Conservation (phyloP, 2,113 vertebrate genomes). For the Shinisaurus crocodilurus region DNA sequence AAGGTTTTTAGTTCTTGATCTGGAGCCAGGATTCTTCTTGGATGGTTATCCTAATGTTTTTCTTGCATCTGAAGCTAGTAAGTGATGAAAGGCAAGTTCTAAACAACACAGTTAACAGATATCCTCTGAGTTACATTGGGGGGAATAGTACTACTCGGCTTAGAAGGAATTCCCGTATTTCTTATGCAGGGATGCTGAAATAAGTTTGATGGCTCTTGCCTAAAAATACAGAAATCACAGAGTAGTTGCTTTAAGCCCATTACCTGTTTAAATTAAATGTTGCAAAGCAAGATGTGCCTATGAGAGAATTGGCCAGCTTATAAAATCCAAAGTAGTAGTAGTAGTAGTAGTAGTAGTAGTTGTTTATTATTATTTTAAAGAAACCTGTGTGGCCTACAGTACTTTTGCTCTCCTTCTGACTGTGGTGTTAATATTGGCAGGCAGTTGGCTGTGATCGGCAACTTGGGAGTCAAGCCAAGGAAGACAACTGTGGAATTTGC, state of each 20-base stretch:
- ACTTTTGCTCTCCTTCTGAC: constrained; percentile 70
- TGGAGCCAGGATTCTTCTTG: constrained; percentile 24
- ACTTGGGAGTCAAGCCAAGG: constrained; percentile 87
- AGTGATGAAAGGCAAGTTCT: constrained; percentile 53
- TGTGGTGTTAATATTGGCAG: constrained; percentile 80
- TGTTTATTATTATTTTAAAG: constrained; percentile 58
- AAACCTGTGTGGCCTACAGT: constrained; percentile 60
- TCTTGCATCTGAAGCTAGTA: constrained; percentile 56
- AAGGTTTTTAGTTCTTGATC: neutral
- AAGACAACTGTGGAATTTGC: constrained; percentile 93
- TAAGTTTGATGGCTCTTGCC: constrained; percentile 29
- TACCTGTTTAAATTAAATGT: neutral
- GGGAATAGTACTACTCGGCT: constrained; percentile 32
- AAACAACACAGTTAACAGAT: constrained; percentile 38
- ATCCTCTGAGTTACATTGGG: constrained; percentile 16
- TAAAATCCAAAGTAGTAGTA: constrained; percentile 59
- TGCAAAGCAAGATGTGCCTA: constrained; percentile 41
- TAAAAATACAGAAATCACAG: constrained; percentile 32
- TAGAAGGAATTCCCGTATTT: constrained; percentile 14
- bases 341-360: too few relatives aligned
- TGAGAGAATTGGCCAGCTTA: constrained; percentile 61
- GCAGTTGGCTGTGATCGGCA: constrained; percentile 92
- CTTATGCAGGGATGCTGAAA: constrained; percentile 26
- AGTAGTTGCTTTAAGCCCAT: constrained; percentile 40
- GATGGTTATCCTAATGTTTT: constrained; percentile 41